Percentiles rank a stretch among this genome's conserved stretches.
Evolutionary conservation across 2,888 invertebrate genomes (phyloP).

Genomic region (Eupithecia tripunctaria): DNA sequence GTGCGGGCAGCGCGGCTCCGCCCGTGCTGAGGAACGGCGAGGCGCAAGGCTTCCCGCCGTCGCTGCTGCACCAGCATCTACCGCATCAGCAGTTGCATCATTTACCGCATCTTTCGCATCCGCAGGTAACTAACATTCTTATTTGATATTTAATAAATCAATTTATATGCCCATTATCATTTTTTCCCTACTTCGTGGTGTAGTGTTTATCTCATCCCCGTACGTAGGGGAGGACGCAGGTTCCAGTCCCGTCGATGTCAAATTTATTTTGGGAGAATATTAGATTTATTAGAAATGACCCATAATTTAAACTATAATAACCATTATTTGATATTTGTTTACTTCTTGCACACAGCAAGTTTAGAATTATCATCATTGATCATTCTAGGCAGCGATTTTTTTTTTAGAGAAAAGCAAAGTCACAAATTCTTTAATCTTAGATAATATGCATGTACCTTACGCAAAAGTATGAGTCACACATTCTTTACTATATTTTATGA

Average conservation of each 20-base stretch:
- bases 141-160: too few species aligned
- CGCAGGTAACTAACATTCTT: conserved; percentile 64
- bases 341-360: neutral
- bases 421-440: neutral
- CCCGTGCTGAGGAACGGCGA: conserved; percentile 79
- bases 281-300: too few species aligned
- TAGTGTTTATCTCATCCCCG: too few species aligned
- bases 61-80: conserved; percentile 72
- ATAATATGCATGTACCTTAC: neutral
- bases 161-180: too few species aligned
- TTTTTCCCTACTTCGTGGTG: too few species aligned
- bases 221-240: too few species aligned
- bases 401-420: neutral
- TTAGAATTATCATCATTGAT: neutral
- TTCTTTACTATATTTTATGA: neutral
- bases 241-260: too few species aligned
- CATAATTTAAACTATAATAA: too few species aligned
- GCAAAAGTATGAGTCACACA: neutral
- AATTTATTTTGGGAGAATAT: too few species aligned
- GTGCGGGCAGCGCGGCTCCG: conserved; percentile 49
- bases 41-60: conserved; percentile 69
- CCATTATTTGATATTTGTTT: too few species aligned
- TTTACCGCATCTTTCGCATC: conserved; percentile 75
- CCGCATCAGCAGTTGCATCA: conserved; percentile 67
- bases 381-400: neutral